Base-by-base conservation (phyloP, 2,888 invertebrate species). In the Polyploca ridens region DNA sequence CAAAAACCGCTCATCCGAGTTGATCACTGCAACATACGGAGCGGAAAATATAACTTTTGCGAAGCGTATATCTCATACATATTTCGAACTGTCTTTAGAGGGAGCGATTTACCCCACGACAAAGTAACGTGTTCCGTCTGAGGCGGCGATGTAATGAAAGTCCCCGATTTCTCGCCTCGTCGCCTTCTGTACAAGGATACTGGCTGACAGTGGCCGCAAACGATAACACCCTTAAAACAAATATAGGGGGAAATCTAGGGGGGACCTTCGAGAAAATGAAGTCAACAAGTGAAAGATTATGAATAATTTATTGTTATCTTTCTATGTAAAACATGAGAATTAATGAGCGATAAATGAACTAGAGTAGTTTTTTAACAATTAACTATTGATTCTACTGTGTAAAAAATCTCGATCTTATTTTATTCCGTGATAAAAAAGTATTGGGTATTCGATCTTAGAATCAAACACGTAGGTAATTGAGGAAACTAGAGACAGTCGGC, bases 91-190 rank as follows among this genome's bases (percentile, higher is more conserved):
- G 68, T 69, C 69, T 67, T 64, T 68, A 68, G 63, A 66, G 63
- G 65, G 69, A 65, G 44, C 70, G 73, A 77, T 77, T 76, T 73
- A 67, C 68, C 68, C 62, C 62, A 62, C 67, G 65, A 75, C 68
- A 69, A 73, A 73, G 69, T 65, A 57, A 63, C n/a, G 54, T 54
- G 10, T 19, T 19, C 19, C 10, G 19, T 54, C 19, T n/a, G 54
- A 54, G 5, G 54, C 66, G 44, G 59, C 62, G 62, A 58, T 64
- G 58, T 73, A 67, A 73, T 74, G 72, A 75, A 73, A 70, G 62
- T 6, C 58, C 64, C 69, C 69, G 71, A 76, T 83, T 80, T 77
- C 69, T 61, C 77, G 76, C 68, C 65, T 77, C 74, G 69, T 67
- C 76, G 74, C 72, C 19, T 66, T 38, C 67, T 19, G 66, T 70